A percentile compares a stretch with the other conserved stretches of the same genome.
Evolutionary conservation across 2,797 vertebrate genomes (phyloP).

Genomic region (Siniperca obscura): DNA sequence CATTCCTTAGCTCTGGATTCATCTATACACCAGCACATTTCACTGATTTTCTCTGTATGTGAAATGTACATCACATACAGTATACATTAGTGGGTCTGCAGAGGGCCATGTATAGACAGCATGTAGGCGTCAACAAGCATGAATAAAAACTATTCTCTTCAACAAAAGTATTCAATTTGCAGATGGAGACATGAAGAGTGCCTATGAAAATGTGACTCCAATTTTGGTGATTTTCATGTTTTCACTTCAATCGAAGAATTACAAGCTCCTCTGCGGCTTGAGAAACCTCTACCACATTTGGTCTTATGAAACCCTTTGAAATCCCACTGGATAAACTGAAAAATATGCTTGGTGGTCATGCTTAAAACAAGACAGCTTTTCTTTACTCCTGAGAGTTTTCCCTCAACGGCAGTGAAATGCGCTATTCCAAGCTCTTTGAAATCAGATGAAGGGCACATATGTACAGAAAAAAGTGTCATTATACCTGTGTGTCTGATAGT

Average conservation of each 20-base stretch:
- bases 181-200: slow-evolving; percentile 16
- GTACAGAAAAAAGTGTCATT: slow-evolving; percentile 4
- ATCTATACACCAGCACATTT: slow-evolving; percentile 26
- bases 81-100: slow-evolving; percentile 3
- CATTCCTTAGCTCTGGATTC: slow-evolving; percentile 1
- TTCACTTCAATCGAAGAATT: slow-evolving; percentile 45
- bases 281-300: slow-evolving; percentile 50
- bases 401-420: neutral
- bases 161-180: slow-evolving; percentile 10
- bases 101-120: neutral
- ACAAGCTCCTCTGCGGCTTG: slow-evolving; percentile 30
- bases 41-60: slow-evolving; percentile 23
- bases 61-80: slow-evolving; percentile 23
- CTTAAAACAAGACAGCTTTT: slow-evolving; percentile 41
- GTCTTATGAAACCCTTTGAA: slow-evolving; percentile 56
- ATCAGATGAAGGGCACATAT: neutral
- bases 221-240: slow-evolving; percentile 53
- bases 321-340: slow-evolving; percentile 52
- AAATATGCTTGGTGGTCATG: slow-evolving; percentile 44
- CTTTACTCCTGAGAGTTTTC: slow-evolving; percentile 18
- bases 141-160: neutral
- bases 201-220: slow-evolving; percentile 28
- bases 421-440: slow-evolving; percentile 10
- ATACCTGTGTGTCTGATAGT: neutral
- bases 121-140: neutral